Evolutionary conservation across 2,797 vertebrate genomes (phyloP).

Genomic region (Pempheris klunzingeri): DNA sequence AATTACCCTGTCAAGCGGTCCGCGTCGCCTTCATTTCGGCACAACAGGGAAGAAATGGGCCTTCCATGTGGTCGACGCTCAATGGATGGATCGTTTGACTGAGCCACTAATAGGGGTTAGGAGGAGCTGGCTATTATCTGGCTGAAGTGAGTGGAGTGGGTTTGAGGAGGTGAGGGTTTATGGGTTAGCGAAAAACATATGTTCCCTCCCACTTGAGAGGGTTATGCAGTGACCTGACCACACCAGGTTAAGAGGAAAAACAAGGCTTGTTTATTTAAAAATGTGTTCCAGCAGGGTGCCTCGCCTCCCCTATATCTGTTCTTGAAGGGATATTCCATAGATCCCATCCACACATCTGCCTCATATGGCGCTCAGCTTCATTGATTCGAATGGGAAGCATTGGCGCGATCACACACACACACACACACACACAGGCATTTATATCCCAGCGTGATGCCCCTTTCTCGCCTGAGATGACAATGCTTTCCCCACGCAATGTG

Average conservation of each 20-base stretch:
- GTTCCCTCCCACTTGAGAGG: conserved; percentile 31
- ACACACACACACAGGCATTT: conserved; percentile 67
- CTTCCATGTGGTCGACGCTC: conserved; percentile 72
- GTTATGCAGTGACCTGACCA: conserved; percentile 11
- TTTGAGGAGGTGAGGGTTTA: conserved; percentile 52
- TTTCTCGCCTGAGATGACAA: conserved; percentile 72
- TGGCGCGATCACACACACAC: conserved; percentile 48
- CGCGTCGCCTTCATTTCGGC: conserved; percentile 79
- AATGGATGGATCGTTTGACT: conserved; percentile 77
- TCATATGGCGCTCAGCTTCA: conserved; percentile 66
- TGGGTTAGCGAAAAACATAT: conserved; percentile 43
- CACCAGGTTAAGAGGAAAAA: conserved; percentile 16
- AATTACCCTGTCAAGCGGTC: conserved; percentile 85
- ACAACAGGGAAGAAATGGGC: conserved; percentile 78
- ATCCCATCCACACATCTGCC: conserved; percentile 65
- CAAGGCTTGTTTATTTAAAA: conserved; percentile 37
- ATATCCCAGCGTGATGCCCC: conserved; percentile 77
- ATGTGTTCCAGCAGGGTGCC: conserved; percentile 4
- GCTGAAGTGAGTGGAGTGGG: conserved; percentile 62
- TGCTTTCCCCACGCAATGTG: conserved; percentile 73
- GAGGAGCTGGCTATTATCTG: conserved; percentile 76
- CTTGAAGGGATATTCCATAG: conserved; percentile 44
- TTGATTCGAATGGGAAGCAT: conserved; percentile 49
- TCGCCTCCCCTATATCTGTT: conserved; percentile 8
- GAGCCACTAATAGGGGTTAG: conserved; percentile 75